Evolutionary conservation across 2,797 vertebrate genomes (phyloP), one percentile per base, ranked within the genome.

Genomic region (Yasuhikotakia modesta): DNA sequence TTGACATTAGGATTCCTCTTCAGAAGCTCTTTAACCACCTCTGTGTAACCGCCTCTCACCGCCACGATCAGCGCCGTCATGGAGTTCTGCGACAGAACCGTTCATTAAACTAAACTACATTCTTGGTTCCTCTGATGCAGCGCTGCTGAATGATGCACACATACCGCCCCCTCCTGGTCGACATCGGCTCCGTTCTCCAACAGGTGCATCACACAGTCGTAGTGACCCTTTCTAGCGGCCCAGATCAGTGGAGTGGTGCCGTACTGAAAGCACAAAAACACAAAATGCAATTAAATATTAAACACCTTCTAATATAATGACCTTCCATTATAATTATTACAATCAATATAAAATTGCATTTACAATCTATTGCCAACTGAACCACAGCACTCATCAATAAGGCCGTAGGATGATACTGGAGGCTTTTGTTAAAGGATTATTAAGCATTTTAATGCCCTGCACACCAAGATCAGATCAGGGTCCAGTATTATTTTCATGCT

Each of bases 21-120:
- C 82, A 99, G 87, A 73, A 99, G 95, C 89, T 98, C 97, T 87
- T 99, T 98, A 53, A 99, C 97, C 5, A 96, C 96, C 52, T 96
- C 94, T 0, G 95, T 94, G 84, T 95, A 99, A 6, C 96, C 97
- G 0, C 97, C 97, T 81, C 90, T 94, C 73, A 98, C 97, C 32
- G 95, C 96, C 83, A 99, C 97, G 43, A 99, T 99, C 83, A 99
- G 94, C 0, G 97, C 97, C 0, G 97, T 99, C 96, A 98, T 98
- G 0, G 97, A 99, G 88, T 99, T 99, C 97, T 98, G 81, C 4
- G 73, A 24, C 16, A 52, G 24, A 48, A 21, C 0, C 79, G 27
- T 27, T 27, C 27, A 27, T 27, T 2, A 27, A 27, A 27, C 4
- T 2, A 27, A 27, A 27, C 27, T 27, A 27, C 27, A 1, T 14